Evolutionary conservation across 2,888 invertebrate genomes (phyloP).

Genomic region (Tetragonisca angustula): DNA sequence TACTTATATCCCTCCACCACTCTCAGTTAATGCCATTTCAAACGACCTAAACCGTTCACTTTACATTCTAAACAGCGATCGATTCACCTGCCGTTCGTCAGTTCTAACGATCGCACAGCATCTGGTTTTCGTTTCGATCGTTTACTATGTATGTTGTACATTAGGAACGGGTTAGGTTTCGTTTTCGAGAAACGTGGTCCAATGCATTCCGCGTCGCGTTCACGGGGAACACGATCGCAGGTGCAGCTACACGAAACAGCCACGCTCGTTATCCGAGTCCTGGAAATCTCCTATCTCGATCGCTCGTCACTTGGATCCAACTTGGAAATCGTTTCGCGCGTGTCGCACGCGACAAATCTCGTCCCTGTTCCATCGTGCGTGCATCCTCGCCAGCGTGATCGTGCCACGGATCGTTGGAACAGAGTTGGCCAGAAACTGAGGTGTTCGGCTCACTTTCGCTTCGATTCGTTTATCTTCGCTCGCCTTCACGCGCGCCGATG

Average conservation of each 20-base stretch:
- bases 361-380: background rate
- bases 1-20: no score
- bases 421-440: conserved; percentile 49
- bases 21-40: background rate
- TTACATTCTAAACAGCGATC: background rate
- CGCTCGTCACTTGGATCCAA: background rate
- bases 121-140: background rate
- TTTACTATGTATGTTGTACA: background rate
- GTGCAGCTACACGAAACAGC: conserved; percentile 25
- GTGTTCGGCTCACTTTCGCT: conserved; percentile 55
- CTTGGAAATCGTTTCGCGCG: background rate
- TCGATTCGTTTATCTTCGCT: conserved; percentile 58
- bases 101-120: background rate
- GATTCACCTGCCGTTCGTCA: background rate
- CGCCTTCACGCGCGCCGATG: conserved; percentile 54
- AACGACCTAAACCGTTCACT: background rate
- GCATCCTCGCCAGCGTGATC: background rate
- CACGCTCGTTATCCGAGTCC: background rate
- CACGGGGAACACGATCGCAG: conserved; percentile 41
- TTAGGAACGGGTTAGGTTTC: background rate
- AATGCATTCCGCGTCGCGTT: conserved; percentile 1
- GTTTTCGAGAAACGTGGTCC: background rate
- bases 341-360: background rate
- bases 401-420: conserved; percentile 39
- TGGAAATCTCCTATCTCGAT: conserved; percentile 5